phyloP scores from a whole-genome alignment of 2,888 invertebrate genomes.

The Sminthurides aquaticus region DNA sequence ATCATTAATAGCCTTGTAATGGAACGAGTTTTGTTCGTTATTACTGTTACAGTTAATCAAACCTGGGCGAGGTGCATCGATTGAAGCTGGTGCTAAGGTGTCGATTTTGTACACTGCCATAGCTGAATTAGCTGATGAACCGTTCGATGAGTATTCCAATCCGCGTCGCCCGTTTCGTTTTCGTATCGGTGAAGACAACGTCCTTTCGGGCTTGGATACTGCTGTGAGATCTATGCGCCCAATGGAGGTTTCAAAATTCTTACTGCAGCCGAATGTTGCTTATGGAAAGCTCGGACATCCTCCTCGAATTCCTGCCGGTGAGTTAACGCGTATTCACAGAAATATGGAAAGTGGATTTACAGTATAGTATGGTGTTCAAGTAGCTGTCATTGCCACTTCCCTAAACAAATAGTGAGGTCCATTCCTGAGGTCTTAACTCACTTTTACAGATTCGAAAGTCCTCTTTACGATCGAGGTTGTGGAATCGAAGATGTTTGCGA shows the following conservation, averaged over 20 bases:
- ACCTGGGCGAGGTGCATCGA: conserved; percentile 56
- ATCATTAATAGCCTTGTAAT: too few species aligned
- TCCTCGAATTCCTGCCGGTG: conserved; percentile 66
- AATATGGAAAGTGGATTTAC: too few species aligned
- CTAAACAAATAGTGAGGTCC: too few species aligned
- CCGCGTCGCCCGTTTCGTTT: conserved; percentile 51
- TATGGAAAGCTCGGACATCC: conserved; percentile 68
- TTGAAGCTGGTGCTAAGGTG: conserved; percentile 55
- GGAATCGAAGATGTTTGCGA: conserved; percentile 54
- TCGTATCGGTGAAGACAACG: conserved; percentile 47
- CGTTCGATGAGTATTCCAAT: conserved; percentile 62
- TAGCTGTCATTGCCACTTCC: too few species aligned
- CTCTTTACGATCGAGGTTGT: conserved; percentile 67
- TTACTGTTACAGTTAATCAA: conserved; percentile 51
- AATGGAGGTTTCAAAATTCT: conserved; percentile 67
- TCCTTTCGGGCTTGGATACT: conserved; percentile 62
- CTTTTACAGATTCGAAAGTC: conserved; percentile 52
- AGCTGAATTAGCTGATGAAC: conserved; percentile 60
- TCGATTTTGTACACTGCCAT: conserved; percentile 63
- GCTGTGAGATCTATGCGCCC: conserved; percentile 68
- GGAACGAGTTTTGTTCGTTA: too few species aligned
- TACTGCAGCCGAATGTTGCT: conserved; percentile 65
- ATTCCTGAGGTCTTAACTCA: not conserved
- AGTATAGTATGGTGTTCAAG: too few species aligned
- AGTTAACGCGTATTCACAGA: conserved; percentile 2